phyloP scores from a whole-genome alignment of 2,797 vertebrate species.

The Muscicapa striata region DNA sequence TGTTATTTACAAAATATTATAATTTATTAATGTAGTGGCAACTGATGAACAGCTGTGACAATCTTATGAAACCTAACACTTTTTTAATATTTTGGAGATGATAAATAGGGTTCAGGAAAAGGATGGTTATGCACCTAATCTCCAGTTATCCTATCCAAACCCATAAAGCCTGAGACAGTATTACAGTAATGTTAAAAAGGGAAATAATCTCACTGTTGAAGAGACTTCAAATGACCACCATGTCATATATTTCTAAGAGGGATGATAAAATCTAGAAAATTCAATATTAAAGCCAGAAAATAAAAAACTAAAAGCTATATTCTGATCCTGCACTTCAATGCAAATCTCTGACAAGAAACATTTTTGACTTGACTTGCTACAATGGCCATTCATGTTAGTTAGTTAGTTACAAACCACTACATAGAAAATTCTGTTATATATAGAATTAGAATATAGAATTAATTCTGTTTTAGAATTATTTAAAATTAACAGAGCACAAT shows the following conservation, averaged over 20 bases:
- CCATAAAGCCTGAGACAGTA: neutral
- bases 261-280: neutral
- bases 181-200: neutral
- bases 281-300: neutral
- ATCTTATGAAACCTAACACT: neutral
- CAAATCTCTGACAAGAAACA: neutral
- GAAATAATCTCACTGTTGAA: neutral
- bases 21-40: neutral
- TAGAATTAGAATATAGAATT: neutral
- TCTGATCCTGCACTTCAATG: neutral
- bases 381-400: neutral
- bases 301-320: neutral
- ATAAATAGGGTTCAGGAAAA: neutral
- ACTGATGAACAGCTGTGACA: neutral
- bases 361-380: neutral
- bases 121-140: neutral
- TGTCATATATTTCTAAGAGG: neutral
- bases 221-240: neutral
- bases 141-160: neutral
- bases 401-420: neutral
- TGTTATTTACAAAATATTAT: neutral
- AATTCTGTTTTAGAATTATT: neutral
- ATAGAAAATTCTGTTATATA: neutral
- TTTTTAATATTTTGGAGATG: neutral
- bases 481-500: neutral